Evolutionary conservation across 2,797 vertebrate species (phyloP).

Genomic region (Propithecus deckenii): DNA sequence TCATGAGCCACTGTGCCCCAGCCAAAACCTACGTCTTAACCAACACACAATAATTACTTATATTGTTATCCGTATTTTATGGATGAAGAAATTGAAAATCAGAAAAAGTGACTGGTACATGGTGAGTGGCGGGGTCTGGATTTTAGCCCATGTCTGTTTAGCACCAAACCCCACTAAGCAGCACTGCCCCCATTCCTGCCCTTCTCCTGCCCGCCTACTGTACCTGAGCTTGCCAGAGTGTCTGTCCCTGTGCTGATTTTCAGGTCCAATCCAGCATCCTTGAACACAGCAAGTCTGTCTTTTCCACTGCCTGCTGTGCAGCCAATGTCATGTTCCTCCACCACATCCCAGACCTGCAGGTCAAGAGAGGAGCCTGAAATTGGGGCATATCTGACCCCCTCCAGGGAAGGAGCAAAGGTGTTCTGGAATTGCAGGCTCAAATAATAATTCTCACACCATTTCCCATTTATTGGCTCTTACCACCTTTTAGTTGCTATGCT

Average conservation of each 20-base stretch:
- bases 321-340: slow-evolving; percentile 87
- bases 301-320: slow-evolving; percentile 86
- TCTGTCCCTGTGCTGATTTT: slow-evolving; percentile 75
- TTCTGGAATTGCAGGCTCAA: neutral
- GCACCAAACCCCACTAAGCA: neutral
- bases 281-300: slow-evolving; percentile 75
- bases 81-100: neutral
- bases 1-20: too few species aligned
- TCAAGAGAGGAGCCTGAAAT: neutral
- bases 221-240: slow-evolving; percentile 80
- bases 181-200: neutral
- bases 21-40: neutral
- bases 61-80: neutral
- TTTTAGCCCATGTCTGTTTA: neutral
- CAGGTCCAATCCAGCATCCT: slow-evolving; percentile 86
- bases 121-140: neutral
- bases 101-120: neutral
- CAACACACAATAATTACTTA: neutral
- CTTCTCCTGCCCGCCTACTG: too few species aligned
- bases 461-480: neutral
- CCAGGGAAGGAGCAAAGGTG: neutral
- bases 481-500: neutral
- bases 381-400: neutral
- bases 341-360: slow-evolving; percentile 87
- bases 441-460: neutral